Conservation (phyloP, 2,888 invertebrate genomes). For the Philopedon plagiatum region DNA sequence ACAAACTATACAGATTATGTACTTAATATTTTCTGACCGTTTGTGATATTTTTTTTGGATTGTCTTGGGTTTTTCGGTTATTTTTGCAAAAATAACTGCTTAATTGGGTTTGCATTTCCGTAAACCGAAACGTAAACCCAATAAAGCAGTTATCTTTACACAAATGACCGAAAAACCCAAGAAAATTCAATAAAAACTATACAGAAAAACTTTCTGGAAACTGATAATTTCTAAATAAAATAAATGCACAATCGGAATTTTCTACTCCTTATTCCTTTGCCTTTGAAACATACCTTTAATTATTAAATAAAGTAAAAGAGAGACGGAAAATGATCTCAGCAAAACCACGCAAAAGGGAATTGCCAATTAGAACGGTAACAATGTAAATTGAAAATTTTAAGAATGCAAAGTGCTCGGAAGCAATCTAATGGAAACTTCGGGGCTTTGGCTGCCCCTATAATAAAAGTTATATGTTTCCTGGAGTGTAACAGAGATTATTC, state of each 20-base stretch:
- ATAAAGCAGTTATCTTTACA: too few species aligned
- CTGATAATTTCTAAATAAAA: background rate
- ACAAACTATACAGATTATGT: too few species aligned
- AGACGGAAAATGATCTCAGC: conserved; percentile 14
- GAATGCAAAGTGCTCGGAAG: conserved; percentile 45
- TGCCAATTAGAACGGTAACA: conserved; percentile 47
- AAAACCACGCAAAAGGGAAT: conserved; percentile 34
- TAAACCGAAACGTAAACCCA: too few species aligned
- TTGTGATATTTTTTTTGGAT: too few species aligned
- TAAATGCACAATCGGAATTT: conserved; percentile 6
- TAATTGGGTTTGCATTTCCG: too few species aligned
- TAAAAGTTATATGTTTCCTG: conserved; percentile 57
- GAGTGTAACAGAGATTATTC: conserved; percentile 55
- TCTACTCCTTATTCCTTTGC: conserved; percentile 1
- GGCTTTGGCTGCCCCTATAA: conserved; percentile 40
- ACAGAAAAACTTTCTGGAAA: too few species aligned
- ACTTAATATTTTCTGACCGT: too few species aligned
- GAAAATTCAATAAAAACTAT: too few species aligned
- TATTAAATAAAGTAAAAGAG: conserved; percentile 22
- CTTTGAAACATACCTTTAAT: conserved; percentile 21
- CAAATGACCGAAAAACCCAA: too few species aligned
- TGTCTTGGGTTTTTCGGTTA: too few species aligned
- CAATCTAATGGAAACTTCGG: conserved; percentile 47
- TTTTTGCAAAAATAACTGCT: too few species aligned
- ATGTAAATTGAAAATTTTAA: conserved; percentile 49